These are phyloP conservation scores for Psettodes erumei DNA, from an alignment of 2,113 vertebrate species.

Conservation along the genomic window DNA sequence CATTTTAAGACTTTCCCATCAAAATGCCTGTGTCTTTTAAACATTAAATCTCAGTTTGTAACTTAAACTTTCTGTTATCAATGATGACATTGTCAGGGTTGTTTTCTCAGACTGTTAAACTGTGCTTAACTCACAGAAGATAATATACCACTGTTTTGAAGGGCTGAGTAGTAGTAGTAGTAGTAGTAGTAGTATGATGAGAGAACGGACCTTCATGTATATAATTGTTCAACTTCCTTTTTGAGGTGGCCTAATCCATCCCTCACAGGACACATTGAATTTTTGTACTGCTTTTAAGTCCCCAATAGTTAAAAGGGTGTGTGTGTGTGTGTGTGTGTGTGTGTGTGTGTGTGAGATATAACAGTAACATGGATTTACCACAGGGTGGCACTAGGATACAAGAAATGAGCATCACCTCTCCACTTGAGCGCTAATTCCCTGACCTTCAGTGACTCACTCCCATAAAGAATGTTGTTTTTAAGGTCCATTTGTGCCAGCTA, in stretches of 20 bases:
- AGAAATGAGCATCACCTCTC: conserved; percentile 30
- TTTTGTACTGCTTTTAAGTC: neutral
- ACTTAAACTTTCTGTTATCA: too few species aligned
- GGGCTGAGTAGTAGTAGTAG: too few species aligned
- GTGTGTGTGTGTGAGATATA: neutral
- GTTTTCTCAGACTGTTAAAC: too few species aligned
- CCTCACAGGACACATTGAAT: rapidly evolving
- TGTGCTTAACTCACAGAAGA: too few species aligned
- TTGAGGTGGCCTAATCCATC: neutral
- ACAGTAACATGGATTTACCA: conserved; percentile 52
- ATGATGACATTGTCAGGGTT: too few species aligned
- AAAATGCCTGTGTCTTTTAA: neutral
- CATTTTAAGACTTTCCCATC: neutral
- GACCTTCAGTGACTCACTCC: conserved; percentile 62
- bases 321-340: too few species aligned
- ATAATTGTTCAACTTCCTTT: neutral
- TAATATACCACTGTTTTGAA: neutral
- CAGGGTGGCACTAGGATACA: conserved; percentile 74
- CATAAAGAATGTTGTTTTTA: conserved; percentile 52
- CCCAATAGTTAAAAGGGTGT: neutral
- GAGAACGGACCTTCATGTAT: neutral
- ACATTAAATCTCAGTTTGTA: too few species aligned
- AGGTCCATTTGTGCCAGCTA: conserved; percentile 58
- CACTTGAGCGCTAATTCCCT: conserved; percentile 15
- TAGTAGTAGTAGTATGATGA: neutral